These are phyloP conservation scores for Mionectes olivaceus DNA, from an alignment of 2,797 vertebrate species.

Conservation along the genomic window DNA sequence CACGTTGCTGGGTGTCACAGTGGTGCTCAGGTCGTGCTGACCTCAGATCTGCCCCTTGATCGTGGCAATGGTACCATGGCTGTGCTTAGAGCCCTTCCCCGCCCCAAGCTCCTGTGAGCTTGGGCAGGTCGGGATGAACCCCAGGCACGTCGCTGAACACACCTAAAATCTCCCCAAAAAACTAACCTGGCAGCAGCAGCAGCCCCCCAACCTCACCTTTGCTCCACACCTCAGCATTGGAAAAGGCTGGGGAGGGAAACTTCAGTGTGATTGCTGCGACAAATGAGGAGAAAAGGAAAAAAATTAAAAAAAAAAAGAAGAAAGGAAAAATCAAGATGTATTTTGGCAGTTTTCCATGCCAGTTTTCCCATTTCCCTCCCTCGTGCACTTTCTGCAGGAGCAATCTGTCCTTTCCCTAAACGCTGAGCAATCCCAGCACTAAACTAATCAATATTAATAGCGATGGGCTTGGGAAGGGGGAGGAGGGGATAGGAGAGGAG, in stretches of 20 bases:
- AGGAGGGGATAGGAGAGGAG: slow-evolving; percentile 58
- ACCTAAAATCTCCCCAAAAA: neutral
- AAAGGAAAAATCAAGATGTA: neutral
- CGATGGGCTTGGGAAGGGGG: slow-evolving; percentile 44
- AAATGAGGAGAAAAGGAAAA: neutral
- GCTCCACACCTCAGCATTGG: neutral
- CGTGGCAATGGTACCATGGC: rapidly evolving
- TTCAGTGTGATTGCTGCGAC: neutral
- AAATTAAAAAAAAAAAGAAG: neutral
- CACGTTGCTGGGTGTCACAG: neutral
- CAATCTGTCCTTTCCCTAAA: slow-evolving; percentile 46
- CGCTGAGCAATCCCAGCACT: slow-evolving; percentile 50
- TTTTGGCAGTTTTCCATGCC: neutral
- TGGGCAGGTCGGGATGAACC: neutral
- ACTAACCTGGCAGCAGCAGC: neutral
- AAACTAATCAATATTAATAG: slow-evolving; percentile 76
- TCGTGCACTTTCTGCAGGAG: neutral
- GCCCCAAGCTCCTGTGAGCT: neutral
- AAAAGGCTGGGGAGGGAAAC: neutral
- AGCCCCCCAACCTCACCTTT: neutral
- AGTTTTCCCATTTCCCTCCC: slow-evolving; percentile 1
- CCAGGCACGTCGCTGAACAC: neutral
- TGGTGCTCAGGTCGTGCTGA: neutral
- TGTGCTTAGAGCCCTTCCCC: neutral
- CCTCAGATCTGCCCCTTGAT: neutral